Conservation (phyloP, 2,113 vertebrate genomes). For the Dendropsophus ebraccatus region DNA sequence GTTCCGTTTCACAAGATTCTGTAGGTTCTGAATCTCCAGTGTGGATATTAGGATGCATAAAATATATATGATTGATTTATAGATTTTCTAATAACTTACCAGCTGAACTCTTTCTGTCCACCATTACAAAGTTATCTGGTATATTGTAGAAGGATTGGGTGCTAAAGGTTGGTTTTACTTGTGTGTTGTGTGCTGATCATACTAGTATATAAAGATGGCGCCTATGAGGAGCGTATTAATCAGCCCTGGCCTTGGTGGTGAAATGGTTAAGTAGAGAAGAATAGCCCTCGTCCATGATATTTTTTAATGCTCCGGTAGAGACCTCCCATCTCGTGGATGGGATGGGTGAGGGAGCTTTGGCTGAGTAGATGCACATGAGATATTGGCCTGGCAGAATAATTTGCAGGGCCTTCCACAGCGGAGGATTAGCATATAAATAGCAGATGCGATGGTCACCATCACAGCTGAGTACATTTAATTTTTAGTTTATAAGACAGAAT, state of each 20-base stretch:
- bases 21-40: no score
- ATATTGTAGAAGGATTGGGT: no score
- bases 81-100: no score
- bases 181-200: no score
- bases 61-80: no score
- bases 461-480: slow-evolving; percentile 99
- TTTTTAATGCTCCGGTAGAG: slow-evolving; percentile 53
- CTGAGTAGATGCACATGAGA: slow-evolving; percentile 87
- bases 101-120: no score
- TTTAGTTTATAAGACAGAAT: slow-evolving; percentile 99
- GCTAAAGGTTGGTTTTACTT: no score
- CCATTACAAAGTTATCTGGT: no score
- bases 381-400: slow-evolving; percentile 94
- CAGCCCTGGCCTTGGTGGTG: background rate
- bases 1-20: no score
- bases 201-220: no score
- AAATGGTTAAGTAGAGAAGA: background rate
- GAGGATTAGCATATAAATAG: slow-evolving; percentile 99
- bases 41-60: no score
- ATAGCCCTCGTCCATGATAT: background rate
- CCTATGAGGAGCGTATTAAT: background rate
- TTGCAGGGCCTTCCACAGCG: slow-evolving; percentile 93
- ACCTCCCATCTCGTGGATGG: slow-evolving; percentile 65
- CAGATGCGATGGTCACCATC: slow-evolving; percentile 93
- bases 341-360: slow-evolving; percentile 67